Conservation (phyloP, 2,113 vertebrate genomes). For the pig (Sus scrofa) region T2T-Sscrofa CM000813.6:42103001-42103500, state of each 20-base stretch:
- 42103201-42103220: not conserved
- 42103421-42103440: not conserved
- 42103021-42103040: too few species aligned
- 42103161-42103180: too few species aligned
- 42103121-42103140: too few species aligned
- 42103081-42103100: too few species aligned
- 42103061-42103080: too few species aligned
- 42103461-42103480: conserved; percentile 33
- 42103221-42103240: not conserved
- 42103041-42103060: too few species aligned
- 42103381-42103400: not conserved
- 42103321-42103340: not conserved
- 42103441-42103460: not conserved
- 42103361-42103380: not conserved
- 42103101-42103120: too few species aligned
- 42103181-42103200: too few species aligned
- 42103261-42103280: not conserved
- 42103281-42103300: not conserved
- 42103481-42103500: not conserved
- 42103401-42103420: not conserved
- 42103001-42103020: too few species aligned
- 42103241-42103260: not conserved
- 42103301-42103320: not conserved
- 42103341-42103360: not conserved
- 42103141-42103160: too few species aligned